Evolutionary conservation across 35 echinoderm and acorn worm genomes (phyloP), one percentile per base, ranked within the genome.

Genomic region (Apostichopus californicus): DNA sequence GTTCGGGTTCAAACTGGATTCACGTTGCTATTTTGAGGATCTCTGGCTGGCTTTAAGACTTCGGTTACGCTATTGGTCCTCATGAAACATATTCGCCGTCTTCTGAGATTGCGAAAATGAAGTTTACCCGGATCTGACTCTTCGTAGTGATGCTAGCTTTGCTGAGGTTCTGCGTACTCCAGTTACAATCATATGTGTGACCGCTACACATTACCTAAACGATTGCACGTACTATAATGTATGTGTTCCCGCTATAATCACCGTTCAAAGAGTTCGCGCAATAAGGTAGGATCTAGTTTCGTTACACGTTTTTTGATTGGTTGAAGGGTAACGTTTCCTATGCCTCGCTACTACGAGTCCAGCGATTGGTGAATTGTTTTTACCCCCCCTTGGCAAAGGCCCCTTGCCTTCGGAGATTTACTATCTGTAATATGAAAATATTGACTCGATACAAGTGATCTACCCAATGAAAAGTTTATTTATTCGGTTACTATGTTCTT

Each of bases 241-340:
- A 11, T 68, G 18, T 18, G 17, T 83, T 83, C 80, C 80, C 80
- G 80, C 80, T 46, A 83, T 83, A 55, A 83, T 83, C 25, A 11
- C 8, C 18, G 80, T 46, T 83, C 55, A 83, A 83, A 46, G 17
- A 56, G 80, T 83, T 83, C 80, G 34, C 80, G 80, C 80, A 83
- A 83, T 83, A 54, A 56, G 14, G 80, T 15, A 18, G 55, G 55
- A 83, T 55, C 6, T 12, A 5, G 4, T 83, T 12, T 5, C 17
- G 52, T 83, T 34, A 83, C 80, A 56, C 80, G 34, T 5, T n/a
- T 0, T 55, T 18, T 56, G 80, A 83, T 83, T 83, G 80, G 80
- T 55, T 53, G 55, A 55, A 54, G 55, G 64, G 25, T 54, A 83
- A 46, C 34, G 53, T 55, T 46, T 15, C 34, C 17, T 8, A 15